These are phyloP conservation scores for Osmoderma eremita DNA, from an alignment of 2,888 invertebrate genomes.

Conservation along the genomic window DNA sequence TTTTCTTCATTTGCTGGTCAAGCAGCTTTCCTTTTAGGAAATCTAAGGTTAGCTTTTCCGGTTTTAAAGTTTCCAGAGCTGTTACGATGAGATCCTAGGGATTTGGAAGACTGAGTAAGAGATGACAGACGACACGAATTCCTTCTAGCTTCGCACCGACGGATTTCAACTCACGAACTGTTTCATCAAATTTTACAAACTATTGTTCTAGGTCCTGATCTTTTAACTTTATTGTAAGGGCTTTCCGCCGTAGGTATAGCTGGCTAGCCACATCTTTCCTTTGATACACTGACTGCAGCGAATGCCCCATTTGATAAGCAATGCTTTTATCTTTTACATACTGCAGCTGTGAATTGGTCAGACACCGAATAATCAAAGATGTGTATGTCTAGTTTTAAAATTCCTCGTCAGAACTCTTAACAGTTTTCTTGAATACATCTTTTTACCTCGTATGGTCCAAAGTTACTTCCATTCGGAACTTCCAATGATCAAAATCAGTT, in stretches of 20 bases:
- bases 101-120: background rate
- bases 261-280: conserved; percentile 10
- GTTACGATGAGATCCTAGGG: background rate
- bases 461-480: background rate
- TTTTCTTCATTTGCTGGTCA: background rate
- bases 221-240: conserved; percentile 3
- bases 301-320: background rate
- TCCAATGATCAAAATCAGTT: conserved; percentile 8
- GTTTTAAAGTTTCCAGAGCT: background rate
- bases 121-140: background rate
- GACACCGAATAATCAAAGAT: background rate
- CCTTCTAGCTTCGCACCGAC: background rate
- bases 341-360: conserved; percentile 1
- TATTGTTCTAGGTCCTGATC: background rate
- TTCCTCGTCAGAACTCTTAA: background rate
- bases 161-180: background rate
- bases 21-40: background rate
- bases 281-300: conserved; percentile 6
- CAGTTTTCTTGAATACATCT: background rate
- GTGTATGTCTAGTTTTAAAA: background rate
- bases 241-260: background rate
- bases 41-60: conserved; percentile 1
- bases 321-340: conserved; percentile 6
- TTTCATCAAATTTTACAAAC: conserved; percentile 3
- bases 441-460: conserved; percentile 1